Conservation (phyloP, 2,113 vertebrate genomes). For the Tyto alba region DNA sequence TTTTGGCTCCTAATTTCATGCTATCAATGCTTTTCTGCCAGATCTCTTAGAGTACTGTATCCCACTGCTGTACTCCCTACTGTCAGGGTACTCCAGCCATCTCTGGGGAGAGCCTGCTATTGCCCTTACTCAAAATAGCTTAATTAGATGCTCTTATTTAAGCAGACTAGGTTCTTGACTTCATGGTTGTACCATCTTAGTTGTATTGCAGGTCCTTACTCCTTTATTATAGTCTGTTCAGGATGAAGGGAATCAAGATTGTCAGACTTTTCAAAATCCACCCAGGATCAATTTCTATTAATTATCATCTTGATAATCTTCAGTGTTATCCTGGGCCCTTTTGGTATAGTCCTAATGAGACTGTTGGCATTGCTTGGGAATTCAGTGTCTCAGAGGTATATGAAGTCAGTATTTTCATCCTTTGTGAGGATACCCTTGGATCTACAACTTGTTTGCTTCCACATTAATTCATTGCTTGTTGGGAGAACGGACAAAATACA, state of each 20-base stretch:
- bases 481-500: neutral
- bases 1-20: neutral
- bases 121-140: neutral
- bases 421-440: neutral
- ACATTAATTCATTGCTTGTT: neutral
- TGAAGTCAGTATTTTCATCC: neutral
- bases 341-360: neutral
- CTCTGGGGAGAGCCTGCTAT: neutral
- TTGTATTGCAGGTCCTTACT: neutral
- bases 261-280: neutral
- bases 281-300: neutral
- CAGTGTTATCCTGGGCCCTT: neutral
- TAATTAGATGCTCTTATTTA: neutral
- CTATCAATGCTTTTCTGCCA: neutral
- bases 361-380: neutral
- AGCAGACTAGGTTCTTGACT: neutral
- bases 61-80: neutral
- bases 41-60: neutral
- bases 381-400: neutral
- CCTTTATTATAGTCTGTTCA: neutral
- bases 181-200: neutral
- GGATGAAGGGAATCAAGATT: neutral
- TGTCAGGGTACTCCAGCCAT: neutral
- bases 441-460: neutral
- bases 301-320: neutral